phyloP scores from a whole-genome alignment of 2,113 vertebrate species.

The Platichthys stellatus region DNA sequence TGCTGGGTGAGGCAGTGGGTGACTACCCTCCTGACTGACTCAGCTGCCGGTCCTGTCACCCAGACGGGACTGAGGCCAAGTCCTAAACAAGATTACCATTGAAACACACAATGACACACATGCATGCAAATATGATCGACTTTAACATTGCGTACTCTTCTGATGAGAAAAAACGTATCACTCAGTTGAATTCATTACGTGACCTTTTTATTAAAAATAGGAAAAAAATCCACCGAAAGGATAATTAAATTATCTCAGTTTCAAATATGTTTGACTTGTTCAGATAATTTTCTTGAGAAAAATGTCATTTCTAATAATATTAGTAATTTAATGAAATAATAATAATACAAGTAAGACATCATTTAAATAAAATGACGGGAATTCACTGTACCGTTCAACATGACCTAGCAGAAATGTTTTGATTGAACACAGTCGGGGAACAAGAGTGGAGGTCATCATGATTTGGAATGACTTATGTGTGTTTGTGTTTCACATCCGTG shows the following conservation, averaged over 20 bases:
- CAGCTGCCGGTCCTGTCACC: conserved; percentile 37
- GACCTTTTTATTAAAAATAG: not conserved
- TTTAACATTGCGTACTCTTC: conserved; percentile 16
- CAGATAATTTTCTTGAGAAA: not conserved
- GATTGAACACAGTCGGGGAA: too few species aligned
- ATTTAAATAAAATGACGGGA: not conserved
- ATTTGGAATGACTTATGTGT: not conserved
- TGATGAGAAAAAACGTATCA: conserved; percentile 4
- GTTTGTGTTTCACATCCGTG: not conserved
- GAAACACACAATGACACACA: conserved; percentile 11
- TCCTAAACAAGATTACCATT: conserved; percentile 1
- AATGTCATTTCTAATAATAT: not conserved
- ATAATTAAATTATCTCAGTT: not conserved
- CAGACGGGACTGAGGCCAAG: conserved; percentile 31
- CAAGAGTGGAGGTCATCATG: too few species aligned
- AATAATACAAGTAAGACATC: not conserved
- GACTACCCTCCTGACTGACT: conserved; percentile 33
- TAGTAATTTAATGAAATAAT: too few species aligned
- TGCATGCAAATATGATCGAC: conserved; percentile 9
- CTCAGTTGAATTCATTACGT: not conserved
- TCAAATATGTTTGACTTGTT: not conserved
- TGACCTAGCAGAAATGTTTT: not conserved
- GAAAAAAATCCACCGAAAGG: not conserved
- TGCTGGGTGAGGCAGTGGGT: conserved; percentile 28
- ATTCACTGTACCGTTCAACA: not conserved